phyloP scores from a whole-genome alignment of 2,888 invertebrate genomes.

The Eugnorisma glareosa region DNA sequence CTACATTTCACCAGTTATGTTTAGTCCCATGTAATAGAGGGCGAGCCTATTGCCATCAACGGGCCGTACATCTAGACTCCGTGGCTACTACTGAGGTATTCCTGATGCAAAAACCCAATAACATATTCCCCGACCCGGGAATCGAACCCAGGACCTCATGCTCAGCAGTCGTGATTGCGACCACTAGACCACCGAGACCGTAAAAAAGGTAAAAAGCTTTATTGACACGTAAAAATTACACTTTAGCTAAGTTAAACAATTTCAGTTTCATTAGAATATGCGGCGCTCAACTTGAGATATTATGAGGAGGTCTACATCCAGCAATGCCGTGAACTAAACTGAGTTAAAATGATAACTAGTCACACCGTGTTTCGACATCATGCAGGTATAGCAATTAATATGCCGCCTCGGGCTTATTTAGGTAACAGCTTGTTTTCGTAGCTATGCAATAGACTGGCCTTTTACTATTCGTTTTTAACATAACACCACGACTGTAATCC shows the following conservation, averaged over 20 bases:
- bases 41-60: background rate
- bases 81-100: no score
- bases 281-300: background rate
- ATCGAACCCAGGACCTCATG: no score
- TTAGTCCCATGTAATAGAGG: background rate
- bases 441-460: background rate
- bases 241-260: background rate
- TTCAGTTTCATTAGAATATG: background rate
- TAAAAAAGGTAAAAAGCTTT: no score
- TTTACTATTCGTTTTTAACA: background rate
- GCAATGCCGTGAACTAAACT: background rate
- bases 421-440: slow-evolving; percentile 32
- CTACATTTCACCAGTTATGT: background rate
- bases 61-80: background rate
- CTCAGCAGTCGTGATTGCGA: no score
- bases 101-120: no score
- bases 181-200: no score
- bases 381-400: slow-evolving; percentile 41
- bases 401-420: slow-evolving; percentile 36
- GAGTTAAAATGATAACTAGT: slow-evolving; percentile 33
- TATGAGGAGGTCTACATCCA: slow-evolving; percentile 5
- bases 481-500: no score
- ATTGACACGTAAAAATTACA: no score
- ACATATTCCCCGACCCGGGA: no score
- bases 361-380: slow-evolving; percentile 23